Evolutionary conservation across 2,797 vertebrate species (phyloP).

Genomic region (Varecia variegata): DNA sequence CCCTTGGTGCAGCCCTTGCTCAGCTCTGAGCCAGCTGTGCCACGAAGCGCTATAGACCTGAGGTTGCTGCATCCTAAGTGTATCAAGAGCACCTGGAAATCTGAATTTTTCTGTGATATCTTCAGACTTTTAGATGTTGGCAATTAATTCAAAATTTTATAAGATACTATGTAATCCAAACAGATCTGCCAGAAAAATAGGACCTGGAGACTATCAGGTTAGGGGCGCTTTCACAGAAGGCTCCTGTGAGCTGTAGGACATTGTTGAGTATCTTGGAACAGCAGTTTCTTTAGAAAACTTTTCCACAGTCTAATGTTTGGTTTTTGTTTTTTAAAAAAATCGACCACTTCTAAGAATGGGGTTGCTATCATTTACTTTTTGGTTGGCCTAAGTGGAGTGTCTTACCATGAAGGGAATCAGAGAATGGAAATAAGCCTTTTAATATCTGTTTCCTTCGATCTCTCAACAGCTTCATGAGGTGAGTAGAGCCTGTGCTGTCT

Average conservation of each 20-base stretch:
- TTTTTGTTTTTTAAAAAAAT: neutral
- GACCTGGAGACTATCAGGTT: neutral
- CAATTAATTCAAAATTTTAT: neutral
- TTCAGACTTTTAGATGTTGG: neutral
- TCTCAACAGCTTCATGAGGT: neutral
- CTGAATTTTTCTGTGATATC: neutral
- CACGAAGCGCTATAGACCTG: rapidly evolving
- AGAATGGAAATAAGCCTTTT: neutral
- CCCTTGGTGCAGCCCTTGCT: neutral
- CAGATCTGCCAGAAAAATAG: neutral
- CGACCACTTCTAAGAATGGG: neutral
- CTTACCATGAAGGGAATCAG: neutral
- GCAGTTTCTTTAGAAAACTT: neutral
- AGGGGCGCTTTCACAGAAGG: neutral
- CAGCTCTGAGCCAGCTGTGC: neutral
- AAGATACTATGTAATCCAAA: neutral
- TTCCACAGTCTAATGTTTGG: neutral
- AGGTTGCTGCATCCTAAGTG: rapidly evolving
- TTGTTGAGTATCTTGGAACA: neutral
- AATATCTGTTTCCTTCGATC: neutral
- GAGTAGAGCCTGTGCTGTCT: neutral
- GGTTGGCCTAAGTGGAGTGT: neutral
- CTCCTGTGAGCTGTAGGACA: neutral
- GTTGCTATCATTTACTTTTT: neutral
- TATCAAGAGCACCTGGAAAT: neutral